A percentile compares a stretch with the other conserved stretches of the same genome.
These are phyloP conservation scores for Idaea dimidiata DNA, from an alignment of 2,888 invertebrate species.

Conservation along the genomic window DNA sequence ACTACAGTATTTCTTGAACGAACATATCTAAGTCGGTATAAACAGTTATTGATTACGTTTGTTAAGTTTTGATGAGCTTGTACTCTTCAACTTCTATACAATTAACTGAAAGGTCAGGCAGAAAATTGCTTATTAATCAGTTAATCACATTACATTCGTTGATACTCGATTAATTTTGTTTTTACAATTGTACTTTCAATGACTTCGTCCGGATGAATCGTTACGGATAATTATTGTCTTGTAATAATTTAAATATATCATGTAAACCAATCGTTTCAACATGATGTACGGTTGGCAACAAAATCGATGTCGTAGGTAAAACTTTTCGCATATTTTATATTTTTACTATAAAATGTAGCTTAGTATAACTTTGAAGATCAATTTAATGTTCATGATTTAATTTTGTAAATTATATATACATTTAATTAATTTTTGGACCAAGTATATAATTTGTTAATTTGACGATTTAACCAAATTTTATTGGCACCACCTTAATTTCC, in stretches of 20 bases:
- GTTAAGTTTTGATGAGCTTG: not conserved
- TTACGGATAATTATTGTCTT: not conserved
- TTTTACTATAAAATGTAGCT: no score
- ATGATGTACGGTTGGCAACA: conserved; percentile 6
- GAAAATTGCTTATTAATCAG: conserved; percentile 36
- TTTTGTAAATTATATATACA: no score
- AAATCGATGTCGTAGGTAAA: no score
- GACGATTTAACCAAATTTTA: no score
- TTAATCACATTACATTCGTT: not conserved
- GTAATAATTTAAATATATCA: not conserved
- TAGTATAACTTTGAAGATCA: no score
- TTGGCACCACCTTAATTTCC: no score
- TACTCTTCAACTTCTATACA: conserved; percentile 23
- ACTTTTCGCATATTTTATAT: no score
- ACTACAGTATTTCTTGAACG: not conserved
- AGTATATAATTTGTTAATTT: no score
- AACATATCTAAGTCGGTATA: not conserved
- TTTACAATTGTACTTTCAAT: not conserved
- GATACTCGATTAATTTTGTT: not conserved
- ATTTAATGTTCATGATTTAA: no score
- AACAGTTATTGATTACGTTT: not conserved
- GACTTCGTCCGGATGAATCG: not conserved
- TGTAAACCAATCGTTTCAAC: conserved; percentile 4
- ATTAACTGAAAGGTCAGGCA: conserved; percentile 42
- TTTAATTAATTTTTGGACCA: no score